Conservation (phyloP, 2,888 invertebrate genomes). For the Pristionchus maxplancki region DNA sequence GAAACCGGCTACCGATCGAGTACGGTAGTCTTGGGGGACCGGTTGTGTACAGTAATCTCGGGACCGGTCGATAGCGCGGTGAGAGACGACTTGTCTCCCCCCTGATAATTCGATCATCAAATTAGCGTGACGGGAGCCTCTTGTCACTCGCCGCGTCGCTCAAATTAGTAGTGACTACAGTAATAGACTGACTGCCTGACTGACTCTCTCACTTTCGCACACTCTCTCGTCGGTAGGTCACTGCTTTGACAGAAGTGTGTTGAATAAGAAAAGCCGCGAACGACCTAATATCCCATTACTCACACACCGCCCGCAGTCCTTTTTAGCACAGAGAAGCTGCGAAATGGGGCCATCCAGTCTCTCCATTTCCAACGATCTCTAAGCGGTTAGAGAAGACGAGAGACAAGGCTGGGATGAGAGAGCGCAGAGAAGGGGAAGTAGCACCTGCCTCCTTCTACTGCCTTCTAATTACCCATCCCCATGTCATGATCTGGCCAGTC, state of each 20-base stretch:
- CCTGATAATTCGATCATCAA: constrained; percentile 49
- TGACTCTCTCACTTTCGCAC: neutral
- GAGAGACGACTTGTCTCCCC: neutral
- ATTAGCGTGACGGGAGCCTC: constrained; percentile 11
- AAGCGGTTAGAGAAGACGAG: neutral
- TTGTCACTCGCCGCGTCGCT: neutral
- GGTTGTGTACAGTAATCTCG: neutral
- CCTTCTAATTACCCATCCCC: constrained; percentile 20
- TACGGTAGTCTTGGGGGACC: neutral
- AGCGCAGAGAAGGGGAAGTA: neutral
- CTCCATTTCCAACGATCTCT: neutral
- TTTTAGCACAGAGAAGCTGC: neutral
- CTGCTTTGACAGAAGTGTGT: neutral
- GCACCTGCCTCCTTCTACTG: constrained; percentile 13
- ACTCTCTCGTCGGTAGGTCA: neutral
- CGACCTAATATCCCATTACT: constrained; percentile 25
- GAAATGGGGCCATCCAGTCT: neutral
- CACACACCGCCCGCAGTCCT: neutral
- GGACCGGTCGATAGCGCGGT: constrained; percentile 26
- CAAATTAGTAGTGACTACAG: constrained; percentile 17
- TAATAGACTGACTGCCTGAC: neutral
- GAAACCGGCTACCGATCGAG: neutral
- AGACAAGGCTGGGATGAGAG: neutral
- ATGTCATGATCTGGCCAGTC: neutral
- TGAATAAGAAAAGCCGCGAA: neutral